Percentiles rank a stretch among this genome's conserved stretches.
phyloP scores from a whole-genome alignment of 2,888 invertebrate genomes.

The Thereva unica region DNA sequence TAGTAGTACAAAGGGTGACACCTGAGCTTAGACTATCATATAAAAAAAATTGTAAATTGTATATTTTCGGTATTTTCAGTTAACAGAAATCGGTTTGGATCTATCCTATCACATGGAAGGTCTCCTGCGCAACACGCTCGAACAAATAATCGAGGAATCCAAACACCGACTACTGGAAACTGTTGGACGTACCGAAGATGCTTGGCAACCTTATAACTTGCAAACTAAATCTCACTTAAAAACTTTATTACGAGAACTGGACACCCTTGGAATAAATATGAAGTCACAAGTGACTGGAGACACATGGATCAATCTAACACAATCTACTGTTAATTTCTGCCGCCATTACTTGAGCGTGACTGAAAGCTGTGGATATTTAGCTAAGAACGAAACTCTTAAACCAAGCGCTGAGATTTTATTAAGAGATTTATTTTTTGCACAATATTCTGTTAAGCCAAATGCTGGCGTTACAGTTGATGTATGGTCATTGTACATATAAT shows the following conservation, averaged over 20 bases:
- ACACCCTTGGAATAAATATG: slow-evolving; percentile 54
- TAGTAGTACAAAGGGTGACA: too few relatives aligned
- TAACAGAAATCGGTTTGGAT: slow-evolving; percentile 80
- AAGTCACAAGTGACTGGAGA: slow-evolving; percentile 55
- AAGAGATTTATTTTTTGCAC: slow-evolving; percentile 53
- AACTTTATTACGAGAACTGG: slow-evolving; percentile 53
- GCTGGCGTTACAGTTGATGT: slow-evolving; percentile 54
- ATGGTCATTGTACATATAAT: slow-evolving; percentile 42
- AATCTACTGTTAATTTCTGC: slow-evolving; percentile 55
- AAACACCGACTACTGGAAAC: slow-evolving; percentile 54
- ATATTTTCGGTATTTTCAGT: slow-evolving; percentile 44
- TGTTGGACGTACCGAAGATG: slow-evolving; percentile 56
- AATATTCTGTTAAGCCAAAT: slow-evolving; percentile 54
- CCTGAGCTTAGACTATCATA: too few relatives aligned
- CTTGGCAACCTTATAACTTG: slow-evolving; percentile 57
- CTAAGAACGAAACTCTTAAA: slow-evolving; percentile 54
- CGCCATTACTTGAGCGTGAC: slow-evolving; percentile 55
- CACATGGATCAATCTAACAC: slow-evolving; percentile 57
- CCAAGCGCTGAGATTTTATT: slow-evolving; percentile 51
- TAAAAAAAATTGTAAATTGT: too few relatives aligned
- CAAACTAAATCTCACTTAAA: slow-evolving; percentile 57
- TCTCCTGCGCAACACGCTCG: slow-evolving; percentile 71
- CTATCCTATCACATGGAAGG: slow-evolving; percentile 89
- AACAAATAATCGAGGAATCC: slow-evolving; percentile 56
- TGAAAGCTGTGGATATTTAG: slow-evolving; percentile 54